These are phyloP conservation scores for Tachycineta bicolor DNA, from an alignment of 2,113 vertebrate species.

Conservation along the genomic window DNA sequence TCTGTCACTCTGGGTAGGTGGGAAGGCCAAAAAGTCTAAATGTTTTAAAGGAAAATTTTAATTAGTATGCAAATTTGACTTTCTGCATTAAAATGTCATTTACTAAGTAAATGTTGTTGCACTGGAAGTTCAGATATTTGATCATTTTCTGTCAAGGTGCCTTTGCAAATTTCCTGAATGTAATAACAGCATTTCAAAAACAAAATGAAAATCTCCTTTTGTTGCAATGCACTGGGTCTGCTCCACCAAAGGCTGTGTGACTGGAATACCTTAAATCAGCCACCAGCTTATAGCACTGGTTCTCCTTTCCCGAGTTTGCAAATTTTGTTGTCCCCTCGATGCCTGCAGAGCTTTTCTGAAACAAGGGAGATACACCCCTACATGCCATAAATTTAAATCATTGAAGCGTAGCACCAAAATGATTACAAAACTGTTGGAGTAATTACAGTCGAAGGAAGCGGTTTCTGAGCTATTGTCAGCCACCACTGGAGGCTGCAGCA, in stretches of 20 bases:
- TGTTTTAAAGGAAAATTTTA: constrained; percentile 79
- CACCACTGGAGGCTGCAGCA: neutral
- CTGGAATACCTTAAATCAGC: constrained; percentile 55
- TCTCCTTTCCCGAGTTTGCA: neutral
- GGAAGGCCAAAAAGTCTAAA: constrained; percentile 75
- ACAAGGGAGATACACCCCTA: neutral
- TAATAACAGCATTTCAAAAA: constrained; percentile 72
- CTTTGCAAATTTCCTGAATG: constrained; percentile 70
- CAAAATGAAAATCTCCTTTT: constrained; percentile 69
- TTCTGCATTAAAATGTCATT: constrained; percentile 79
- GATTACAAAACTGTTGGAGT: constrained; percentile 8
- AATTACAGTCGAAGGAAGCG: constrained; percentile 8
- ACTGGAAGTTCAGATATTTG: constrained; percentile 72
- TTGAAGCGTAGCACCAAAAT: neutral
- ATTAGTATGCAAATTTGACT: constrained; percentile 84
- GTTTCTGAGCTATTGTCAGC: neutral
- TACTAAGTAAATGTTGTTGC: constrained; percentile 78
- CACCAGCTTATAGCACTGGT: neutral
- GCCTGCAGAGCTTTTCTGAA: neutral
- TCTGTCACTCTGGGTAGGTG: constrained; percentile 69
- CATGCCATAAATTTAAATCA: neutral
- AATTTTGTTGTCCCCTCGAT: neutral
- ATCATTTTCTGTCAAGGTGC: constrained; percentile 78
- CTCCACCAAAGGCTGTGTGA: constrained; percentile 40
- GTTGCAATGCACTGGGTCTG: constrained; percentile 29